Percentiles rank a stretch among this genome's conserved stretches.
Evolutionary conservation across 2,113 vertebrate genomes (phyloP).

Genomic region (Carassius gibelio): DNA sequence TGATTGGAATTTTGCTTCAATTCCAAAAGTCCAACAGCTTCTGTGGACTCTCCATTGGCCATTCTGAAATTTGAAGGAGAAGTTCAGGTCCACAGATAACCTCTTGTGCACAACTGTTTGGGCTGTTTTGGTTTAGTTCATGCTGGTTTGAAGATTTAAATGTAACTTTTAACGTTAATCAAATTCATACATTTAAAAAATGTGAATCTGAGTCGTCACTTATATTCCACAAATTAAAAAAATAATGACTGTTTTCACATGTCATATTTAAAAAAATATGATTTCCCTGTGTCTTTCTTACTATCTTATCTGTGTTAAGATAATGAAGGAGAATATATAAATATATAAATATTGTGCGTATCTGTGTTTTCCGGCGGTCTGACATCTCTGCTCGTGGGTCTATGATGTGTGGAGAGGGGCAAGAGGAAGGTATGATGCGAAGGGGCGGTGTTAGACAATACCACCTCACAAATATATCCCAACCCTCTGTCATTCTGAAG

Average conservation of each 20-base stretch:
- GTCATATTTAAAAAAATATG: background rate
- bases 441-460: slow-evolving; percentile 66
- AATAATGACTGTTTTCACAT: background rate
- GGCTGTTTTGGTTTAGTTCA: background rate
- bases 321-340: background rate
- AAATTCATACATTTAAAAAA: background rate
- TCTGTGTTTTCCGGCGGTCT: background rate
- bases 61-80: background rate
- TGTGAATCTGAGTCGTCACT: background rate
- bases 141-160: background rate
- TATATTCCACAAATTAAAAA: background rate
- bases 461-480: slow-evolving; percentile 75
- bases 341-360: background rate
- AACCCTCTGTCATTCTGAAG: slow-evolving; percentile 57
- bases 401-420: background rate
- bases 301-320: background rate
- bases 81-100: background rate
- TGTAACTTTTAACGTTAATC: background rate
- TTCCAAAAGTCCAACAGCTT: background rate
- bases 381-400: background rate
- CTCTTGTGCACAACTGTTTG: background rate
- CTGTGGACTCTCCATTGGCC: background rate
- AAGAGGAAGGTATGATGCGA: slow-evolving; percentile 48
- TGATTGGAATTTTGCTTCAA: background rate
- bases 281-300: no score